These are phyloP conservation scores for Peromyscus attwateri DNA, from an alignment of 2,797 vertebrate genomes.

Conservation along the genomic window DNA sequence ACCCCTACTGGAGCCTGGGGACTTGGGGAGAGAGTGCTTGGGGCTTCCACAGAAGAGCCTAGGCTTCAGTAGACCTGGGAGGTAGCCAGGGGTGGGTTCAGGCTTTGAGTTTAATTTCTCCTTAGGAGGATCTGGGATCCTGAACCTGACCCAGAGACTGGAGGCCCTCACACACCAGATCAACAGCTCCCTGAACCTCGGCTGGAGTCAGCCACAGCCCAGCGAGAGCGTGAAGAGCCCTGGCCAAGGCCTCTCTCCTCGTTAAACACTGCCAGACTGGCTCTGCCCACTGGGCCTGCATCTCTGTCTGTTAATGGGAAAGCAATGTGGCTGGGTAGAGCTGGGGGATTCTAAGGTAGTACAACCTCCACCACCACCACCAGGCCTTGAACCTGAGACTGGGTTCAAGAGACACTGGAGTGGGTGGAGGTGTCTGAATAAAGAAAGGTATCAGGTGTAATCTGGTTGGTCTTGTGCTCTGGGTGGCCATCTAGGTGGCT, in stretches of 20 bases:
- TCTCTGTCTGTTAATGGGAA: neutral
- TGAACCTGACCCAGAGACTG: conserved; percentile 69
- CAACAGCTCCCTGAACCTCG: conserved; percentile 46
- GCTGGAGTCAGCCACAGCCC: conserved; percentile 45
- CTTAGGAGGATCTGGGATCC: conserved; percentile 50
- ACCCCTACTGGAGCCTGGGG: neutral
- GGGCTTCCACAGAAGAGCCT: neutral
- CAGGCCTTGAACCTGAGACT: neutral
- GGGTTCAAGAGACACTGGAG: neutral
- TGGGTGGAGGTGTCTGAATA: neutral
- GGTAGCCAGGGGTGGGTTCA: accelerated
- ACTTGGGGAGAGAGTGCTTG: neutral
- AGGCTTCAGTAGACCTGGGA: neutral
- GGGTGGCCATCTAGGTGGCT: neutral
- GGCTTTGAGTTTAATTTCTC: neutral
- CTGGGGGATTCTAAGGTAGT: neutral
- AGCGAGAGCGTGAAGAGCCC: neutral
- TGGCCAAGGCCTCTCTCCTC: neutral
- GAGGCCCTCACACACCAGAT: conserved; percentile 78
- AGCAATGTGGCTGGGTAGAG: neutral
- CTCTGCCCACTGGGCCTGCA: neutral
- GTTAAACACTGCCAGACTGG: neutral
- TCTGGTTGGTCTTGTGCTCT: neutral
- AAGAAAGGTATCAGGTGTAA: neutral
- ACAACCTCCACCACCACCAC: neutral